Evolutionary conservation across 1,140 invertebrate genomes (phyloP), one percentile per base, ranked within the genome.

Genomic region (Drosophila serrata): DNA sequence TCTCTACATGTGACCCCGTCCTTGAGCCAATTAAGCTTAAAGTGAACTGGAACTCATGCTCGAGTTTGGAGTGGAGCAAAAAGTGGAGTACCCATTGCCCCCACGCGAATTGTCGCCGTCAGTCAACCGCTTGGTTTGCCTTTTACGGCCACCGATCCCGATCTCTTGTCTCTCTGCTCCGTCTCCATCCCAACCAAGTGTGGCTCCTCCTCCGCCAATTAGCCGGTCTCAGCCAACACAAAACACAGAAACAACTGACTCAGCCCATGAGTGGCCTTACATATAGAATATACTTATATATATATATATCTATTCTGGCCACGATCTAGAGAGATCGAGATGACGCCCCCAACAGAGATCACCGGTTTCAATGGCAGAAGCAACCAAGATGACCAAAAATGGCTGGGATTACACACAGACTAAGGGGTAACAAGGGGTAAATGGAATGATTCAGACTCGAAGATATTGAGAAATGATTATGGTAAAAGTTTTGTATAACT

Each of bases 11-110:
- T 49, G 51, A 33, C 35, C 19, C 61, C 56, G 84, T 88, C 84
- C 84, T 88, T 88, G 84, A 75, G 64, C 70, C 85, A 90, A 90
- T 90, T 90, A 77, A 64, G 39, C 39, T 2, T 17, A 33, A 59
- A 77, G 63, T 75, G 48, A 40, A 62, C 56, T 74, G 48, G 40
- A 29, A 62, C 46, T 56, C 64, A 40, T 68, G 64, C 37, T 69
- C 49, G 37, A 46, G 31, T 51, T 31, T 29, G 69, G 43, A 45
- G 59, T 61, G 60, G 35, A 40, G 19, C 49, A 48, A 46, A 46
- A 39, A 74, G 64, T 69, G 43, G 62, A 64, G 53, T 58, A 59
- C 29, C 24, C 31, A 35, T 12, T 13, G 70, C 15, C 48, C 73
- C 70, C 73, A 65, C 73, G 60, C 73, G 13, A 1, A 3, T 6